Conservation (phyloP, 2,888 invertebrate species). For the Hypomecis punctinalis region DNA sequence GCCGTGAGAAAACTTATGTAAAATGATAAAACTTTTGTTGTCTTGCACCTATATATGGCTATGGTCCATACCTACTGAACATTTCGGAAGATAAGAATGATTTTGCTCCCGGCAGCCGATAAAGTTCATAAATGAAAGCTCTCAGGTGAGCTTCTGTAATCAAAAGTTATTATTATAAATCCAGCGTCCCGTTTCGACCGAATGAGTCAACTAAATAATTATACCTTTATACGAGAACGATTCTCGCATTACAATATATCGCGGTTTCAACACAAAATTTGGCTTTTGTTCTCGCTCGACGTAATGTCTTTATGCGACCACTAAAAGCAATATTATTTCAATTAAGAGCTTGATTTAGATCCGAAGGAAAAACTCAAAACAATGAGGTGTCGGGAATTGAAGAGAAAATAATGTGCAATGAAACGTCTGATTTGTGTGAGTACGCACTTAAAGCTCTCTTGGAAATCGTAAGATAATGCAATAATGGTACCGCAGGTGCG, state of each 20-base stretch:
- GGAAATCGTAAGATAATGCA: slow-evolving; percentile 47
- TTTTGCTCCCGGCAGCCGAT: slow-evolving; percentile 21
- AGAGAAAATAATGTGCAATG: slow-evolving; percentile 75
- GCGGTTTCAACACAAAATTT: slow-evolving; percentile 76
- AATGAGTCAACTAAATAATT: slow-evolving; percentile 68
- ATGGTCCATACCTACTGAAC: too few species aligned
- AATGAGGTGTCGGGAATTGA: slow-evolving; percentile 76
- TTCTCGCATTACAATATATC: slow-evolving; percentile 73
- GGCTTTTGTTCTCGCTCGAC: slow-evolving; percentile 75
- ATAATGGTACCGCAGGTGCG: slow-evolving; percentile 39
- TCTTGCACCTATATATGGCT: too few species aligned
- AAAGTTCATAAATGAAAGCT: slow-evolving; percentile 44
- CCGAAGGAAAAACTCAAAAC: slow-evolving; percentile 78
- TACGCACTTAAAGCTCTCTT: slow-evolving; percentile 52
- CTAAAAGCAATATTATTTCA: slow-evolving; percentile 78
- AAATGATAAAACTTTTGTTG: too few species aligned
- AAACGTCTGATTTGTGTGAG: slow-evolving; percentile 69
- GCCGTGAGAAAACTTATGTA: too few species aligned
- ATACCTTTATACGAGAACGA: slow-evolving; percentile 56
- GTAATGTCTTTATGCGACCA: slow-evolving; percentile 77
- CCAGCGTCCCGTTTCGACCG: slow-evolving; percentile 59
- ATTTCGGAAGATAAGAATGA: slow-evolving; percentile 7
- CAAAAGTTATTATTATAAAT: slow-evolving; percentile 52
- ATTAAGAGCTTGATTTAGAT: slow-evolving; percentile 78
- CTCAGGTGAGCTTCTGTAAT: slow-evolving; percentile 48